Base-by-base conservation (phyloP, 1,140 invertebrate species). In the Meloidogyne floridensis region DNA sequence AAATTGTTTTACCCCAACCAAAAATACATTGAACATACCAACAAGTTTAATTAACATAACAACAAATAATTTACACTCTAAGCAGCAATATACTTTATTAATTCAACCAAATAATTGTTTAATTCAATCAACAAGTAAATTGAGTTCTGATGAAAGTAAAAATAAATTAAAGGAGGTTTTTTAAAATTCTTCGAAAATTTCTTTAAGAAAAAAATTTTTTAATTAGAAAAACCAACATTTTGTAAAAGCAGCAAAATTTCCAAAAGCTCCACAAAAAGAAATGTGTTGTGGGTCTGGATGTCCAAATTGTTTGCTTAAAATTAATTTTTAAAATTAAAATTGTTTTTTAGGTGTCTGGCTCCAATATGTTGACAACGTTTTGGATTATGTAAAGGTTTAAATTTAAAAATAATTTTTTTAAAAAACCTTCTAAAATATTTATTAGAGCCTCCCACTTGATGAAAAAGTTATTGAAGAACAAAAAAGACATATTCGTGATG, bases 221-320 rank as follows among this genome's bases (percentile, higher is more conserved):
- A 32, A 32, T 32, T 65, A 65, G 59, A 65, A 65, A 65, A n/a
- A 11, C n/a, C 59, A 65, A 18, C 59, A 65, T n/a, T 65, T 65
- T 18, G 59, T 18, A 65, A 65, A 65, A 65, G 59, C 59, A 65
- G 15, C 59, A n/a, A 32, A 53, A 56, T 77, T 77, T 77, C 75
- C 75, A 42, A 54, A 0, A 7, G 18, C 75, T 6, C 75, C 75
- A 2, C 20, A 56, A 15, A 32, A 43, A n/a, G 77, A 72, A 9
- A 20, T 51, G 20, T 79, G 77, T 72, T 79, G 77, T 11, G 77
- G 77, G 11, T 79, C 77, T 43, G 77, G 77, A 53, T 79, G 77
- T 71, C 77, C 77, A 32, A 79, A 79, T 42, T 79, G 77, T 79
- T 43, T 75, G 32, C 32, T 75, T 9, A 10, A 11, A 32, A 56